Percentiles rank a stretch among this genome's conserved stretches.
Conservation (phyloP, 2,113 vertebrate genomes). For the Nettapus auritus region DNA sequence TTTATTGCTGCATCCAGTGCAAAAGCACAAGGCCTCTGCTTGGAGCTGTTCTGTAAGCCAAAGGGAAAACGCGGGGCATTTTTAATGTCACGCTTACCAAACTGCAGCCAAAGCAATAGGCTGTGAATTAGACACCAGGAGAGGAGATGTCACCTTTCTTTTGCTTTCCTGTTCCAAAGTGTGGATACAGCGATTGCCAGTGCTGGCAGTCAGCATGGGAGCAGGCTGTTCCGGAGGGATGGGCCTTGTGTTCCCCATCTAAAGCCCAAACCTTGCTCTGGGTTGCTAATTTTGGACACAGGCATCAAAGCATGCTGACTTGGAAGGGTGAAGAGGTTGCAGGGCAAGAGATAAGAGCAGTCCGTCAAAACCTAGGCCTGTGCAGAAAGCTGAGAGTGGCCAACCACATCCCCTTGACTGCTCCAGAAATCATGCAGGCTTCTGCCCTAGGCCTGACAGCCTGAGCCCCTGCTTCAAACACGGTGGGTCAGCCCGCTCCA, state of each 20-base stretch:
- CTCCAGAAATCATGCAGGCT: neutral
- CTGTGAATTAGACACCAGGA: neutral
- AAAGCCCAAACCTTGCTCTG: neutral
- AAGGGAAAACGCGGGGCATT: neutral
- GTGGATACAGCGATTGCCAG: fast-evolving
- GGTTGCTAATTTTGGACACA: neutral
- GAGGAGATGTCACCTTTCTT: neutral
- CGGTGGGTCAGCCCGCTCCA: neutral
- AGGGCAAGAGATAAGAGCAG: neutral
- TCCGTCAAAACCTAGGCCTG: neutral
- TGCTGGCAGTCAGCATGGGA: neutral
- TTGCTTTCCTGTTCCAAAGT: neutral
- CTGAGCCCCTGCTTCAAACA: neutral
- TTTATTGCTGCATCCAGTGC: neutral
- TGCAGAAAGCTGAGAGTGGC: neutral
- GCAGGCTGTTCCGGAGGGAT: neutral
- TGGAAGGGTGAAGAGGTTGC: neutral
- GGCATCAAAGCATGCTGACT: neutral
- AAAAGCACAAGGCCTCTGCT: neutral
- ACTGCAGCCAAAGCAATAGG: neutral
- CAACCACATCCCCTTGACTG: fast-evolving
- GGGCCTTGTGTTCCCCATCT: neutral
- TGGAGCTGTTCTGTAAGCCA: neutral
- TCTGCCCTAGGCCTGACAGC: neutral
- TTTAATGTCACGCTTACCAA: neutral